Percentiles rank a stretch among this genome's conserved stretches.
Conservation (phyloP, 2,113 vertebrate species). For the Merops nubicus region DNA sequence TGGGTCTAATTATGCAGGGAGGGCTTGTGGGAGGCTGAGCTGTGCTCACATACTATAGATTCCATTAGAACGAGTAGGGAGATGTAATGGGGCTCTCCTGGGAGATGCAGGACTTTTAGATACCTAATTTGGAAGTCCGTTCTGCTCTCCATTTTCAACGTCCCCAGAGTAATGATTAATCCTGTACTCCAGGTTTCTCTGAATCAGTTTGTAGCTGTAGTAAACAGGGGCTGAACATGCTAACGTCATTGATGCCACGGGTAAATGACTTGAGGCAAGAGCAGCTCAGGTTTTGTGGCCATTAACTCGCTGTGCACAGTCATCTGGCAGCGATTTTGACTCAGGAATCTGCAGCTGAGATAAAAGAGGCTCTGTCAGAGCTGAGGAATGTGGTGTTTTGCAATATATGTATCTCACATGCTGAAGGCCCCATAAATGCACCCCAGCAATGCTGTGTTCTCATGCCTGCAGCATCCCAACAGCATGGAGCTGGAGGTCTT, state of each 20-base stretch:
- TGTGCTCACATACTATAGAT: not conserved
- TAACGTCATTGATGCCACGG: constrained; percentile 30
- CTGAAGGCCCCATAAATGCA: constrained; percentile 3
- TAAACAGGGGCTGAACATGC: constrained; percentile 35
- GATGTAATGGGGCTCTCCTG: constrained; percentile 47
- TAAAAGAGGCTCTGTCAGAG: constrained; percentile 51
- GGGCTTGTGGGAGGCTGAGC: constrained; percentile 39
- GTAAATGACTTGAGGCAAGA: constrained; percentile 26
- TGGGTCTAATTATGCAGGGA: constrained; percentile 30
- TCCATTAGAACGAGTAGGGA: constrained; percentile 54
- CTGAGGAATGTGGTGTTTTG: constrained; percentile 53
- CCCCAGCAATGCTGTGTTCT: constrained; percentile 15
- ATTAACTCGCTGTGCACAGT: constrained; percentile 20
- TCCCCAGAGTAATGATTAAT: constrained; percentile 63
- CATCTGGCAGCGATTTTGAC: not conserved
- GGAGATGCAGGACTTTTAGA: constrained; percentile 66
- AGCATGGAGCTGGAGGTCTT: not conserved
- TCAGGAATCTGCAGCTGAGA: constrained; percentile 49
- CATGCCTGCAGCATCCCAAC: constrained; percentile 25
- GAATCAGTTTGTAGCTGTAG: constrained; percentile 61
- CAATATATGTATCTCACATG: not conserved
- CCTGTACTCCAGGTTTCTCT: constrained; percentile 47
- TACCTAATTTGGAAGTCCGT: constrained; percentile 66
- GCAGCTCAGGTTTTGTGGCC: not conserved
- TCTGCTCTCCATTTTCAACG: constrained; percentile 59